Evolutionary conservation across 2,113 vertebrate species (phyloP), one percentile per base, ranked within the genome.

Genomic region (Oenanthe oenanthe): DNA sequence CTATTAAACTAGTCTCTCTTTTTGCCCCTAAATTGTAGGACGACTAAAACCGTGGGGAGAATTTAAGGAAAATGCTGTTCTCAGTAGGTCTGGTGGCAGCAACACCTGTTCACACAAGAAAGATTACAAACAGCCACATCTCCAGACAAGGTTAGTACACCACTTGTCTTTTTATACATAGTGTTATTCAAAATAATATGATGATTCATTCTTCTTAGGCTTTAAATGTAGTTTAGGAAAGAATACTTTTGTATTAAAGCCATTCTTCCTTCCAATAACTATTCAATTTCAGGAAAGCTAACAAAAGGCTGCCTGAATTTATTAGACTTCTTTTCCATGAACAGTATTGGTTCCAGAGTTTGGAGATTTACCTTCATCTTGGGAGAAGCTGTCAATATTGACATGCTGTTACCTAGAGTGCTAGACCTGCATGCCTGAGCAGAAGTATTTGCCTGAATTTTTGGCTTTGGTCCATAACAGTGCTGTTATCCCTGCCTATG

Each of bases 41-140:
- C 99, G 98, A 94, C 98, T 99, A 90, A 99, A 99, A 95, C 98
- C 98, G 3, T 99, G 99, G 95, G 98, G 95, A 73, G 98, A 97
- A 19, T 14, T 19, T 28, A 98, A 98, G 87, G 98, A 99, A 97
- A 99, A 98, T 70, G 50, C 32, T 31, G 22, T 40, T 40, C 91
- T 34, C 17, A 97, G 84, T 88, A 98, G 97, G 67, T 93, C 97
- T 48, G 82, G 63, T 4, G n/a, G 77, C 8, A 97, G 88, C 93
- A 95, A 6, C 8, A 13, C 87, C 38, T 96, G 95, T 54, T 93
- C 98, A 4, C 97, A 72, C 29, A 98, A 98, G 97, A 98, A 98
- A 82, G 97, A 97, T 48, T 99, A 98, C 93, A 99, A 99, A 95
- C 98, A 99, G 84, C 99, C 98, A n/a, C 93, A 40, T 88, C 96